These are phyloP conservation scores for Marronus borbonicus DNA, from an alignment of 2,888 invertebrate genomes.

Conservation along the genomic window DNA sequence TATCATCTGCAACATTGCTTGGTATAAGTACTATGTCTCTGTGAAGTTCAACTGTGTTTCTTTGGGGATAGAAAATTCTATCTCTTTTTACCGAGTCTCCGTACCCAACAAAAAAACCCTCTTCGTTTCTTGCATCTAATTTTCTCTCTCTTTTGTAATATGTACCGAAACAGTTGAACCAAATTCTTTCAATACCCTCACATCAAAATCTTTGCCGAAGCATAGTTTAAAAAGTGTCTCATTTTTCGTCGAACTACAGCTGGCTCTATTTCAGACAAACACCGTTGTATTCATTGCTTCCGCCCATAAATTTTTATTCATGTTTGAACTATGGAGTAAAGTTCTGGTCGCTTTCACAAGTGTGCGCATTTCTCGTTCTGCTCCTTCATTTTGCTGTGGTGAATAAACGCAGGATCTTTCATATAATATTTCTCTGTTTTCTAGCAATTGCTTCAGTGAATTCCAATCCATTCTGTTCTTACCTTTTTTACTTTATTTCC, in stretches of 20 bases:
- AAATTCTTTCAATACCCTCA: constrained; percentile 52
- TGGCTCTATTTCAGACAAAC: constrained; percentile 50
- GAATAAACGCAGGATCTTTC: too few relatives aligned
- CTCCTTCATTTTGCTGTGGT: too few relatives aligned
- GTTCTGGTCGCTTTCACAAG: too few relatives aligned
- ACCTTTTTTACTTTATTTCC: constrained; percentile 55
- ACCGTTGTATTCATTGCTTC: too few relatives aligned
- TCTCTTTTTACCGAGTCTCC: constrained; percentile 48
- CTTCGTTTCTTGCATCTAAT: constrained; percentile 52
- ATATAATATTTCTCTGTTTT: too few relatives aligned
- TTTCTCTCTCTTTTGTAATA: constrained; percentile 26
- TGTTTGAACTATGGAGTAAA: too few relatives aligned
- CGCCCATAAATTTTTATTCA: too few relatives aligned
- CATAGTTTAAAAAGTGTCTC: constrained; percentile 65
- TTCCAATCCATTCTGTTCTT: too few relatives aligned
- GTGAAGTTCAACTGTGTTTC: constrained; percentile 51
- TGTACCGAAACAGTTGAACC: constrained; percentile 39
- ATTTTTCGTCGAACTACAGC: constrained; percentile 29
- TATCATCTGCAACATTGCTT: neutral
- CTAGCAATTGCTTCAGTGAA: too few relatives aligned
- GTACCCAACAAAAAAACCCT: constrained; percentile 54
- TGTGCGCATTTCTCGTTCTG: too few relatives aligned
- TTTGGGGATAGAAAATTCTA: constrained; percentile 53
- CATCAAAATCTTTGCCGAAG: constrained; percentile 56
- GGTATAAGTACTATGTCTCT: constrained; percentile 53